Percentiles rank a stretch among this genome's conserved stretches.
Conservation (phyloP, 2,888 invertebrate genomes). For the Drosophila nigricruria region DNA sequence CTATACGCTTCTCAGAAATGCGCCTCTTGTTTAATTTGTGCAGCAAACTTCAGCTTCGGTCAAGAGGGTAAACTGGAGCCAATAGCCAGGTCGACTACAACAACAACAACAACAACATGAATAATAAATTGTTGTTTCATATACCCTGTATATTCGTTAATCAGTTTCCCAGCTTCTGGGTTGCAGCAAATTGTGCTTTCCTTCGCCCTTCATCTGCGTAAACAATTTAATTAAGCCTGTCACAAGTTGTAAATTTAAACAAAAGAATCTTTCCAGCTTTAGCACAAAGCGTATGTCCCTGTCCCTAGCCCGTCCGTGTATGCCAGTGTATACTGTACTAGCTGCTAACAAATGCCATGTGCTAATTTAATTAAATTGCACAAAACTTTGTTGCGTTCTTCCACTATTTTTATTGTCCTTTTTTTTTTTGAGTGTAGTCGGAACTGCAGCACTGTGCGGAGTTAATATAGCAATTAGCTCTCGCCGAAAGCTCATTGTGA, state of each 20-base stretch:
- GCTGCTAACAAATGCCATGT: conserved; percentile 60
- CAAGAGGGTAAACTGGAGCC: conserved; percentile 20
- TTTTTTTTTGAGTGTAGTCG: conserved; percentile 8
- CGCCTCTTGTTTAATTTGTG: conserved; percentile 28
- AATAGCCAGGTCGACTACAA: conserved; percentile 70
- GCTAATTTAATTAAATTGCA: conserved; percentile 73
- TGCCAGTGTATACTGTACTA: conserved; percentile 32
- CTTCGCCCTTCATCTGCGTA: conserved; percentile 9
- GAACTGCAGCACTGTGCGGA: conserved; percentile 12
- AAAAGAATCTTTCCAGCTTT: conserved; percentile 52
- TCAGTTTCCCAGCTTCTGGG: background rate
- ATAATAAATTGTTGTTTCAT: too few species aligned
- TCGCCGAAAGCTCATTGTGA: conserved; percentile 45
- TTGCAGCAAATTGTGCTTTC: background rate
- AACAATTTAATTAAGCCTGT: conserved; percentile 77
- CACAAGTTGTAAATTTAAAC: conserved; percentile 70
- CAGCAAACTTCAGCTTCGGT: background rate
- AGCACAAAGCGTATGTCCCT: conserved; percentile 10
- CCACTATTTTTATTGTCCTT: background rate
- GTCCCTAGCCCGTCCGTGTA: background rate
- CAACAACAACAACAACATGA: conserved; percentile 10
- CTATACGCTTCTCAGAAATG: conserved; percentile 14
- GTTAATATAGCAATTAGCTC: conserved; percentile 67
- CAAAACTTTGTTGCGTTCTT: conserved; percentile 16
- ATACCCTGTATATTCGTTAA: conserved; percentile 1